Evolutionary conservation across 1,140 invertebrate species (phyloP).

Genomic region (Cardiocondyla obscurior): DNA sequence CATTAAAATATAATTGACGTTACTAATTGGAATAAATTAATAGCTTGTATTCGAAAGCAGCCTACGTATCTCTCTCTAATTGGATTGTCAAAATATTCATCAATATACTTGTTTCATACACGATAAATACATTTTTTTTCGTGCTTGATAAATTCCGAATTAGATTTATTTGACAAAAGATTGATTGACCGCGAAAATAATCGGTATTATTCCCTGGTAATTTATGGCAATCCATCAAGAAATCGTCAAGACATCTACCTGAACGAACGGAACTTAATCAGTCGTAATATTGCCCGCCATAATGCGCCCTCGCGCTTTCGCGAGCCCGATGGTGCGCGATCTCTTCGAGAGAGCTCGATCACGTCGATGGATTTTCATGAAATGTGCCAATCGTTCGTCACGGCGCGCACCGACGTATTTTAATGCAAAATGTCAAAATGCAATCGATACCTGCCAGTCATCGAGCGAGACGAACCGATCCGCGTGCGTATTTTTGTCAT

Average conservation of each 20-base stretch:
- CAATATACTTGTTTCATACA: background rate
- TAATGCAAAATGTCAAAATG: slow-evolving; percentile 65
- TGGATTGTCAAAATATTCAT: background rate
- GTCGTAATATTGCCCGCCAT: slow-evolving; percentile 31
- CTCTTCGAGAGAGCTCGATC: slow-evolving; percentile 36
- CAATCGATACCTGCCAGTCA: slow-evolving; percentile 65
- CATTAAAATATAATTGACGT: background rate
- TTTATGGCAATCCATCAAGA: slow-evolving; percentile 8
- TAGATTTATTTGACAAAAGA: background rate
- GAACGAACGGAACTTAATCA: slow-evolving; percentile 29
- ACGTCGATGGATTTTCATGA: slow-evolving; percentile 49
- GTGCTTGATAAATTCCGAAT: background rate
- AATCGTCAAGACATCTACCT: slow-evolving; percentile 32
- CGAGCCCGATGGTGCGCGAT: slow-evolving; percentile 24
- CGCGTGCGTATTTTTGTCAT: slow-evolving; percentile 48
- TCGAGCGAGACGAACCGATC: slow-evolving; percentile 33
- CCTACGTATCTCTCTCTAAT: background rate
- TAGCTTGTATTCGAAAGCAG: background rate
- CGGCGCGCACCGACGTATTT: slow-evolving; percentile 53
- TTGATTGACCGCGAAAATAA: background rate
- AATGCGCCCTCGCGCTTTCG: slow-evolving; percentile 36
- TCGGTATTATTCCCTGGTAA: slow-evolving; percentile 5
- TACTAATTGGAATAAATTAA: background rate
- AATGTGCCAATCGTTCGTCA: slow-evolving; percentile 53
- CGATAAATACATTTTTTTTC: background rate